These are phyloP conservation scores for Centropyge bicolor DNA, from an alignment of 2,797 vertebrate genomes.

Conservation along the genomic window DNA sequence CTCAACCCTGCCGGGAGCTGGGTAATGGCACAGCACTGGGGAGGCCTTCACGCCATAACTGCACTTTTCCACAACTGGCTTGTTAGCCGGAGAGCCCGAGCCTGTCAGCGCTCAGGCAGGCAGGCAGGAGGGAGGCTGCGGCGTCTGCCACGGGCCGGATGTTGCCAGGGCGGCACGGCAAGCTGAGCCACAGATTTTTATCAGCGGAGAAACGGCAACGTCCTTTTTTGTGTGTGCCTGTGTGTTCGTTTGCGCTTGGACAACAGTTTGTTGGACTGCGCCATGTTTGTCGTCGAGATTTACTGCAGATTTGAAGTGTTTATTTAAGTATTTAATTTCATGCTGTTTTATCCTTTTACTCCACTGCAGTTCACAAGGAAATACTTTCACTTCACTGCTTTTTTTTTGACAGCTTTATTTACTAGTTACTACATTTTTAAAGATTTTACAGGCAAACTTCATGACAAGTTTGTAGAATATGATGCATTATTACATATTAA, in stretches of 20 bases:
- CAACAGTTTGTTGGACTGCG: background rate
- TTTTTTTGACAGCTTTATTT: background rate
- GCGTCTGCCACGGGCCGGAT: conserved; percentile 55
- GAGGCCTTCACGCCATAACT: conserved; percentile 68
- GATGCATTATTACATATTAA: background rate
- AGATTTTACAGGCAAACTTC: background rate
- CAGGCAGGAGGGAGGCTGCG: conserved; percentile 40
- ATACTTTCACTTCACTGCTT: too few relatives aligned
- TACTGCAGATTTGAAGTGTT: background rate
- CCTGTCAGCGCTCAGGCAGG: conserved; percentile 58
- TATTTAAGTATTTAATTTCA: background rate
- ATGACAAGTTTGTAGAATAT: too few relatives aligned
- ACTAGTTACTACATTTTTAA: too few relatives aligned
- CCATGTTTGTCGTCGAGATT: background rate
- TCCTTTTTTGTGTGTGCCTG: conserved; percentile 9
- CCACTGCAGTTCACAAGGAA: too few relatives aligned
- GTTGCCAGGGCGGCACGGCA: conserved; percentile 34
- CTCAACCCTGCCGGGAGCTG: conserved; percentile 71
- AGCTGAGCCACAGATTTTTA: conserved; percentile 39
- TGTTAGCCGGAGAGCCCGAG: conserved; percentile 75
- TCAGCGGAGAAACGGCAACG: conserved; percentile 2
- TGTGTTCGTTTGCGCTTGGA: background rate
- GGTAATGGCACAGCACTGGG: conserved; percentile 79
- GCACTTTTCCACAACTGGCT: conserved; percentile 70
- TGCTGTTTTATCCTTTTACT: background rate